Evolutionary conservation across 2,888 invertebrate genomes (phyloP), one percentile per base, ranked within the genome.

Genomic region (Dendrolimus houi): DNA sequence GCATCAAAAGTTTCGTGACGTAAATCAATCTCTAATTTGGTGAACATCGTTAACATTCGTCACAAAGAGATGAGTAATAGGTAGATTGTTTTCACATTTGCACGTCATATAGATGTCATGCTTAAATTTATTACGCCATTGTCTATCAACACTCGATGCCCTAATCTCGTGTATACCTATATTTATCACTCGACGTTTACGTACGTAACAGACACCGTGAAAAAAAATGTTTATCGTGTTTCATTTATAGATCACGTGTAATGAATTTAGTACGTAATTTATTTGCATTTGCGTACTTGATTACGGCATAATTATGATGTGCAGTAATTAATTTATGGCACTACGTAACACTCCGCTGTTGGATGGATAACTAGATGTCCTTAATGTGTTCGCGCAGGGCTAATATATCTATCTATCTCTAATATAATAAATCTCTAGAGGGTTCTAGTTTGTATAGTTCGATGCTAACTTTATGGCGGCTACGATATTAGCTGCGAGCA

Each of bases 111-210:
- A 65, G 66, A 68, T 76, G 77, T 81, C 81, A 83, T 75, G 70
- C 73, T 78, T 85, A 83, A 29, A 47, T 47, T 85, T 84, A 85
- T 84, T 83, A 83, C 79, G 71, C 68, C 68, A 66, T 64, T 66
- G 73, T 68, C 29, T 29, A 47, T 65, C 65, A 71, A 72, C 78
- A 80, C 83, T 81, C 76, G 75, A 83, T 78, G 79, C 71, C 78
- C 73, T 80, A 81, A 80, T 81, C 78, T 79, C 67, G 67, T 69
- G 67, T 69, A 77, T n/a, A n/a, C n/a, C n/a, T n/a, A n/a, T 72
- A 83, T 81, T 82, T 79, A 85, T 85, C 81, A 84, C 69, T 66
- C 63, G 65, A 72, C 87, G 87, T 47, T 47, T 47, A 88, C 88
- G 88, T 83, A 71, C 66, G 66, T 62, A 65, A 60, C 71, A 61